Evolutionary conservation across 2,888 invertebrate genomes (phyloP).

Genomic region (Cancer borealis): DNA sequence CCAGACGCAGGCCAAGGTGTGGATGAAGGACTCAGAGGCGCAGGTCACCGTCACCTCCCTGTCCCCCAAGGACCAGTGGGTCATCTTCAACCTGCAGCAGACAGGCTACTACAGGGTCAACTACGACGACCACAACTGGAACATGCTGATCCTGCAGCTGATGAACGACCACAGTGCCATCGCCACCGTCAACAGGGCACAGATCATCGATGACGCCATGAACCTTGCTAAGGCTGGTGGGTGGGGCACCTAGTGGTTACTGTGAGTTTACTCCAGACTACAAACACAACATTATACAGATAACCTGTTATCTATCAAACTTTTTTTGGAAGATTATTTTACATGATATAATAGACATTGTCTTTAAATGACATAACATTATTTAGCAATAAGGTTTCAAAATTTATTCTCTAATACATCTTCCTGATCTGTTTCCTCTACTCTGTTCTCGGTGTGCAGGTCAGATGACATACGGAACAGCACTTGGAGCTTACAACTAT

Average conservation of each 20-base stretch:
- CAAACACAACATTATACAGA: not conserved
- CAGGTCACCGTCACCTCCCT: constrained; percentile 65
- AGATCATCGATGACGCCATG: constrained; percentile 88
- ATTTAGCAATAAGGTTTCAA: not conserved
- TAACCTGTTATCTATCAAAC: not conserved
- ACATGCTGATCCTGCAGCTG: constrained; percentile 85
- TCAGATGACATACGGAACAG: constrained; percentile 85
- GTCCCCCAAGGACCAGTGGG: constrained; percentile 81
- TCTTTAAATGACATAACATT: not conserved
- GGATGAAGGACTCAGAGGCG: constrained; percentile 82
- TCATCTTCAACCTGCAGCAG: constrained; percentile 91
- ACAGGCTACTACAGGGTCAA: constrained; percentile 84
- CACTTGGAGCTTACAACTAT: constrained; percentile 90
- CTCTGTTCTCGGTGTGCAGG: constrained; percentile 80
- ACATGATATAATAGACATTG: not conserved
- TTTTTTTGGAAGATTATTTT: not conserved
- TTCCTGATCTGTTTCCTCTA: not conserved
- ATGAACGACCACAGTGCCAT: constrained; percentile 85
- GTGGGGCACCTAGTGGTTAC: not conserved
- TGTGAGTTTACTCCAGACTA: not conserved
- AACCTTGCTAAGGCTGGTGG: constrained; percentile 80
- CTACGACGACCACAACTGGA: constrained; percentile 89
- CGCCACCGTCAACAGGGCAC: constrained; percentile 90
- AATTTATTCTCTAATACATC: not conserved
- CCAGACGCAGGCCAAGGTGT: constrained; percentile 82